Evolutionary conservation across 2,797 vertebrate genomes (phyloP).

Genomic region (Esox lucius): DNA sequence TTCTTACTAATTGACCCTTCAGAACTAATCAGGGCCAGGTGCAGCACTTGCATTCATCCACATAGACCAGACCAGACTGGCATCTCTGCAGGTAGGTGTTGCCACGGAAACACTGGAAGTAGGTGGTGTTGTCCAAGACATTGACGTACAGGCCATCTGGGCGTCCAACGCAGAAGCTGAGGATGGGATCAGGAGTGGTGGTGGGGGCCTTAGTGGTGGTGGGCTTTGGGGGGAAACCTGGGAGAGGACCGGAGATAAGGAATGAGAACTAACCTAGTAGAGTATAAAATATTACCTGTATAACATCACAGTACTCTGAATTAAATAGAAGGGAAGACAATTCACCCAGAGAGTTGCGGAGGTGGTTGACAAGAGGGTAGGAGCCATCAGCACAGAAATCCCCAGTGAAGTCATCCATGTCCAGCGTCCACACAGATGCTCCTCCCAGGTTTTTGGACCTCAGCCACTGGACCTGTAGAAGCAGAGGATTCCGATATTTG

Average conservation of each 20-base stretch:
- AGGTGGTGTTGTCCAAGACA: slow-evolving; percentile 55
- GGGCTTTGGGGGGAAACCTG: slow-evolving; percentile 76
- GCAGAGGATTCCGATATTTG: not conserved
- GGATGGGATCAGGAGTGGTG: slow-evolving; percentile 66
- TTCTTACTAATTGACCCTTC: not conserved
- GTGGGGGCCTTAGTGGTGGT: slow-evolving; percentile 65
- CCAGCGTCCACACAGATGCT: slow-evolving; percentile 75
- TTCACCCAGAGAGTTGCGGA: slow-evolving; percentile 70
- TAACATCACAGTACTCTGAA: not conserved
- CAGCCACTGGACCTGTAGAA: slow-evolving; percentile 68
- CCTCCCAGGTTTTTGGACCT: slow-evolving; percentile 64
- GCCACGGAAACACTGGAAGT: slow-evolving; percentile 73
- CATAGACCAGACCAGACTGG: slow-evolving; percentile 73
- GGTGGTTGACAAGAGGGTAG: slow-evolving; percentile 75
- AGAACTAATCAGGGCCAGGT: slow-evolving; percentile 55
- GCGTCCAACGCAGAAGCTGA: slow-evolving; percentile 63
- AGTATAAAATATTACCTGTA: not conserved
- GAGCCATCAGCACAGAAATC: slow-evolving; percentile 62
- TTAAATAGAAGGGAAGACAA: not conserved
- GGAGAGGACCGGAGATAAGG: not conserved
- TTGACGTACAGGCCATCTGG: slow-evolving; percentile 74
- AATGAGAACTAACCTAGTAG: not conserved
- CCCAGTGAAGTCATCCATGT: slow-evolving; percentile 79
- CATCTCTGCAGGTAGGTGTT: slow-evolving; percentile 72
- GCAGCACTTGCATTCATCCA: slow-evolving; percentile 77